Conservation (phyloP, 2,888 invertebrate genomes). For the Polyommatus icarus region DNA sequence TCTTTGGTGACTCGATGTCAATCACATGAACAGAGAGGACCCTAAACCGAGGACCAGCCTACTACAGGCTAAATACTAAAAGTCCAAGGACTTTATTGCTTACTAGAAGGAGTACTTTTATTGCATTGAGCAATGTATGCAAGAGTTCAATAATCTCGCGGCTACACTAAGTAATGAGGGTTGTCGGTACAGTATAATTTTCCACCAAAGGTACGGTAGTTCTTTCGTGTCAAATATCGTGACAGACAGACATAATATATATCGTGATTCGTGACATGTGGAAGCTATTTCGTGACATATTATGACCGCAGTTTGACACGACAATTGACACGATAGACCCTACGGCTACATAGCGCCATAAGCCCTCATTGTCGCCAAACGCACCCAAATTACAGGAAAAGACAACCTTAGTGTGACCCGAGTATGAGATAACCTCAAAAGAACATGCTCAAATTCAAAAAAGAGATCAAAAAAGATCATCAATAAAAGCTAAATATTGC, state of each 20-base stretch:
- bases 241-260: too few species aligned
- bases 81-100: slow-evolving; percentile 1
- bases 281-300: too few species aligned
- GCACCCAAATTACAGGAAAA: background rate
- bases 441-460: slow-evolving; percentile 3
- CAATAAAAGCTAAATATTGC: slow-evolving; percentile 41
- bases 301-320: too few species aligned
- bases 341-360: too few species aligned
- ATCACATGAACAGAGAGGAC: slow-evolving; percentile 2
- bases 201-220: too few species aligned
- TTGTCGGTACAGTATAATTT: too few species aligned
- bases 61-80: background rate
- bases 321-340: too few species aligned
- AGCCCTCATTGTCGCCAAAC: background rate
- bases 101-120: slow-evolving; percentile 1
- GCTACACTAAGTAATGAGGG: background rate
- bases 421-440: background rate
- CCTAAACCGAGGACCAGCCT: slow-evolving; percentile 1
- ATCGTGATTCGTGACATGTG: too few species aligned
- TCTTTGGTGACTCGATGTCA: slow-evolving; percentile 7
- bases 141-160: background rate
- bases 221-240: too few species aligned
- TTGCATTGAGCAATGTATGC: background rate
- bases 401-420: background rate
- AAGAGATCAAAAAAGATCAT: background rate